Conservation (phyloP, 2,113 vertebrate species). For the Ammospiza caudacuta region DNA sequence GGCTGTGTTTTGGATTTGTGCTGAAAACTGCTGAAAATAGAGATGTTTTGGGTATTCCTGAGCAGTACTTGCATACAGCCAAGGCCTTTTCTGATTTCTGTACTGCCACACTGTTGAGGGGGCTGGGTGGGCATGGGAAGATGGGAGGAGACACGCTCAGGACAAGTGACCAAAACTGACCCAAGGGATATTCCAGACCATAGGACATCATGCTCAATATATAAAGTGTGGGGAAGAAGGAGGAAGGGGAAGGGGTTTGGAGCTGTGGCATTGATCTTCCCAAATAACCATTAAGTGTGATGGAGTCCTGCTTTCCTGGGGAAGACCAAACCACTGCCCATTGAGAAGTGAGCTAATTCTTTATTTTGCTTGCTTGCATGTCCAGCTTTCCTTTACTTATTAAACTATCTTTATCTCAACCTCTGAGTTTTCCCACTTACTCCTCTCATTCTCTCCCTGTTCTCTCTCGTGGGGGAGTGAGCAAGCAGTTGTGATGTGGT, state of each 20-base stretch:
- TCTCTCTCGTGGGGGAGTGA: not conserved
- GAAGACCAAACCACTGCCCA: not conserved
- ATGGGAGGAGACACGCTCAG: not conserved
- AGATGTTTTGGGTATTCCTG: not conserved
- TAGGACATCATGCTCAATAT: not conserved
- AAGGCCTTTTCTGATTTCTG: not conserved
- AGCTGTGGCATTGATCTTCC: not conserved
- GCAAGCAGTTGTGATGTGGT: accelerated
- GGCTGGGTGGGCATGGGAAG: no score
- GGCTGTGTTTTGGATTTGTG: not conserved
- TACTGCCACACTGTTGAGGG: accelerated
- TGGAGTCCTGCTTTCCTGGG: not conserved
- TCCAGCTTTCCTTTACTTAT: not conserved
- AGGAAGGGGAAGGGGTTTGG: not conserved
- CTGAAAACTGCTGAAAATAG: not conserved
- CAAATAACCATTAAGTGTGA: not conserved
- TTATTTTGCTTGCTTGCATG: accelerated
- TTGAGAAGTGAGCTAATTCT: not conserved
- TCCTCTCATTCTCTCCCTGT: not conserved
- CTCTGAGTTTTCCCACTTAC: not conserved
- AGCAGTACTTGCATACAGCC: not conserved
- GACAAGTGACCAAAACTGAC: not conserved
- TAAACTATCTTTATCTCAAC: not conserved
- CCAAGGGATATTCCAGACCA: not conserved
- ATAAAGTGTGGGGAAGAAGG: not conserved